Evolutionary conservation across 2,113 vertebrate genomes (phyloP).

Genomic region (Paralichthys olivaceus): DNA sequence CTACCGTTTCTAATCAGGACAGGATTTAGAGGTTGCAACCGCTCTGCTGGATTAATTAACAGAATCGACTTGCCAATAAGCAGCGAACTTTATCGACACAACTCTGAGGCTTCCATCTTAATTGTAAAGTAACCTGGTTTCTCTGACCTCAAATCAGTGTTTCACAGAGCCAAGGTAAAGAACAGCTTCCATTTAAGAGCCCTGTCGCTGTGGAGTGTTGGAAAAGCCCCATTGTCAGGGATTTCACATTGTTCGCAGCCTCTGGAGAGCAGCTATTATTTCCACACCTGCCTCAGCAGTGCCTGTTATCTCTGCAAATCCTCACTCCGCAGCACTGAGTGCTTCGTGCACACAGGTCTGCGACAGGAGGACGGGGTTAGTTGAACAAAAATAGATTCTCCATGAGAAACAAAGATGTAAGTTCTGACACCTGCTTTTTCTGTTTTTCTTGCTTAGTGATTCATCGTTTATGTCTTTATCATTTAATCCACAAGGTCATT

Average conservation of each 20-base stretch:
- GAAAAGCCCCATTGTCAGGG: constrained; percentile 21
- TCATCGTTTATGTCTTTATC: neutral
- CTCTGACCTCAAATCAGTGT: neutral
- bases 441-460: constrained; percentile 6
- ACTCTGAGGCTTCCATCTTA: neutral
- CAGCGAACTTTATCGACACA: neutral
- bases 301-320: constrained; percentile 42
- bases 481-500: constrained; percentile 19
- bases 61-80: constrained; percentile 18
- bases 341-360: constrained; percentile 45
- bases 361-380: neutral
- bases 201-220: constrained; percentile 4
- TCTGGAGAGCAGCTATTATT: constrained; percentile 51
- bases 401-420: neutral
- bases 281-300: constrained; percentile 33
- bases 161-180: constrained; percentile 7
- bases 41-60: constrained; percentile 17
- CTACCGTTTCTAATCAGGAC: constrained; percentile 2
- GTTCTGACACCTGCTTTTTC: neutral
- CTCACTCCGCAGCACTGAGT: constrained; percentile 10
- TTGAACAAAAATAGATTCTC: neutral
- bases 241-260: constrained; percentile 29
- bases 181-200: constrained; percentile 11
- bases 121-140: neutral
- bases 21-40: neutral